Base-by-base conservation (phyloP, 2,888 invertebrate genomes). In the Ormyrus rosae region DNA sequence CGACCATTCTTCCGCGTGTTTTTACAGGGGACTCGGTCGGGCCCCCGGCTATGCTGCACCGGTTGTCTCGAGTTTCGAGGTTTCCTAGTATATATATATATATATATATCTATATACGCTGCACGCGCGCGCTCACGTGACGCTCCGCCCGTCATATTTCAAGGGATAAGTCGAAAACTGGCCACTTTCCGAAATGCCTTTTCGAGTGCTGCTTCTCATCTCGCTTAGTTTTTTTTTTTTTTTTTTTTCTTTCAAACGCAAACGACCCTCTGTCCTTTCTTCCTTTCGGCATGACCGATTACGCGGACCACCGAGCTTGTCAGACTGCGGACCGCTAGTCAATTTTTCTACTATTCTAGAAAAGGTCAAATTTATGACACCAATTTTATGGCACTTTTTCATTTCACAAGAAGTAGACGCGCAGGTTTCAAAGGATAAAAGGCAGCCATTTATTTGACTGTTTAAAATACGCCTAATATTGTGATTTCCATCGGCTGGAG, bases 21-120 rank as follows among this genome's bases (percentile, higher is more conserved):
- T 86, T 86, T 85, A 83, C 80, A 86, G 84, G 34, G 34, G 84
- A 82, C 68, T 19, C 9, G 67, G 13, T 46, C 46, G 67, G 13
- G 55, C 46, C 46, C 5, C 13, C 45, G 1, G 55, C 34, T 34
- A 34, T 34, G 34, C 55, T 51, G 71, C 77, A 65, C 74, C 61
- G 65, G 51, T 64, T 80, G 84, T 85, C 76, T 84, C 84, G 83
- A 83, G 83, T 84, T 81, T 85, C 84, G 80, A 64, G 77, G 81
- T 74, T 83, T 71, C 77, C 68, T 70, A 58, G 78, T 68, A 75
- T 11, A 13, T 13, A 48, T 13, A 48, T 53, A 45, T 19, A 11
- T n/a, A 60, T 69, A 55, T 70, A 34, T 51, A 65, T 56, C 13
- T 45, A 53, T 48, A 34, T 48, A 53, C 1, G 51, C 50, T 48